Evolutionary conservation across 2,888 invertebrate genomes (phyloP).

Genomic region (Phlogophora meticulosa): DNA sequence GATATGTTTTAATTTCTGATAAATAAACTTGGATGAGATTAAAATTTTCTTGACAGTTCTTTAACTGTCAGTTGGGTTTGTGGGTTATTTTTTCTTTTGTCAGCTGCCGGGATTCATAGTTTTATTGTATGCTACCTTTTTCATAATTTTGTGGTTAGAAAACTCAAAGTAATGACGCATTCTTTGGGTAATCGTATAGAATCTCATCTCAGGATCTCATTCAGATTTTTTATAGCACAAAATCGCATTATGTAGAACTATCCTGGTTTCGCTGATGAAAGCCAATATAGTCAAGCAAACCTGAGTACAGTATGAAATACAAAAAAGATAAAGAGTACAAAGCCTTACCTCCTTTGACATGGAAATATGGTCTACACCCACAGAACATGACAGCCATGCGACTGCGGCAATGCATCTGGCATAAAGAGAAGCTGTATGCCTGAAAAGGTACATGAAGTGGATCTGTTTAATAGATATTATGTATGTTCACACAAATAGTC

Average conservation of each 20-base stretch:
- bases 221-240: too few species aligned
- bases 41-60: slow-evolving; percentile 41
- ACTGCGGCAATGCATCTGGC: slow-evolving; percentile 90
- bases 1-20: slow-evolving; percentile 31
- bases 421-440: slow-evolving; percentile 90
- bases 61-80: slow-evolving; percentile 18
- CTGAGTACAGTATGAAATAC: too few species aligned
- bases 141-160: background rate
- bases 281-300: too few species aligned
- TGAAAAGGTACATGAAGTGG: slow-evolving; percentile 66
- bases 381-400: slow-evolving; percentile 89
- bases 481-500: too few species aligned
- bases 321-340: background rate
- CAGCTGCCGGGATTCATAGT: slow-evolving; percentile 22
- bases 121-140: slow-evolving; percentile 15
- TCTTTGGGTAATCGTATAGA: background rate
- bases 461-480: too few species aligned
- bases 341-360: slow-evolving; percentile 84
- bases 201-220: too few species aligned
- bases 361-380: slow-evolving; percentile 90
- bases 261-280: too few species aligned
- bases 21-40: slow-evolving; percentile 20
- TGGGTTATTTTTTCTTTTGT: slow-evolving; percentile 23
- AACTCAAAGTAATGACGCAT: background rate
- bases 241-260: too few species aligned